A percentile compares a stretch with the other conserved stretches of the same genome.
Evolutionary conservation across 1,140 invertebrate genomes (phyloP).

Genomic region (Asbolus verrucosus): DNA sequence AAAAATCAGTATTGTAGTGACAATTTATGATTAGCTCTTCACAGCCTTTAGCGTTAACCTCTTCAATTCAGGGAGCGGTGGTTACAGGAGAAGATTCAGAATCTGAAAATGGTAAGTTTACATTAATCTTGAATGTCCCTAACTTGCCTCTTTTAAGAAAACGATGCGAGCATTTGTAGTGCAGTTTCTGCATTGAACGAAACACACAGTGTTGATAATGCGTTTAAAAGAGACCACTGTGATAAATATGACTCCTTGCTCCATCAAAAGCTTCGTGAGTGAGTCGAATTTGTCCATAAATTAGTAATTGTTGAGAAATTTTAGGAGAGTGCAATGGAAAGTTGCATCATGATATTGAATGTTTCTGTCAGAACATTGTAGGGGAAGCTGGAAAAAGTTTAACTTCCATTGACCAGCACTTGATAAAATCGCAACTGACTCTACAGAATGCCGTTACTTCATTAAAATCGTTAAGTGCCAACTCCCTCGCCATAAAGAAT

Average conservation of each 20-base stretch:
- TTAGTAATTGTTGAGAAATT: slow-evolving; percentile 46
- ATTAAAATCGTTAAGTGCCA: slow-evolving; percentile 56
- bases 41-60: not conserved
- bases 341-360: slow-evolving; percentile 56
- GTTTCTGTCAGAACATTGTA: slow-evolving; percentile 51
- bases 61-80: slow-evolving; percentile 58
- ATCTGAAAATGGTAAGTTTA: slow-evolving; percentile 60
- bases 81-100: slow-evolving; percentile 64
- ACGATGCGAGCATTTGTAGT: slow-evolving; percentile 55
- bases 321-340: slow-evolving; percentile 58
- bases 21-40: slow-evolving; percentile 17
- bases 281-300: slow-evolving; percentile 21
- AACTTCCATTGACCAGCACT: slow-evolving; percentile 57
- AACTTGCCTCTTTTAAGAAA: slow-evolving; percentile 50
- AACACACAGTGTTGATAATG: no score
- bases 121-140: not conserved
- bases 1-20: slow-evolving; percentile 39
- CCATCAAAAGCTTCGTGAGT: slow-evolving; percentile 61
- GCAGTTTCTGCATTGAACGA: slow-evolving; percentile 55
- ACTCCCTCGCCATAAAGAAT: slow-evolving; percentile 59
- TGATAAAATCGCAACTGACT: slow-evolving; percentile 61
- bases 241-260: slow-evolving; percentile 58
- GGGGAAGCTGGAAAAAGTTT: slow-evolving; percentile 57
- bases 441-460: slow-evolving; percentile 60
- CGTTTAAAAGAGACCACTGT: slow-evolving; percentile 31